Evolutionary conservation across 2,888 invertebrate genomes (phyloP).

Genomic region (Lissocephala sabroskyi): DNA sequence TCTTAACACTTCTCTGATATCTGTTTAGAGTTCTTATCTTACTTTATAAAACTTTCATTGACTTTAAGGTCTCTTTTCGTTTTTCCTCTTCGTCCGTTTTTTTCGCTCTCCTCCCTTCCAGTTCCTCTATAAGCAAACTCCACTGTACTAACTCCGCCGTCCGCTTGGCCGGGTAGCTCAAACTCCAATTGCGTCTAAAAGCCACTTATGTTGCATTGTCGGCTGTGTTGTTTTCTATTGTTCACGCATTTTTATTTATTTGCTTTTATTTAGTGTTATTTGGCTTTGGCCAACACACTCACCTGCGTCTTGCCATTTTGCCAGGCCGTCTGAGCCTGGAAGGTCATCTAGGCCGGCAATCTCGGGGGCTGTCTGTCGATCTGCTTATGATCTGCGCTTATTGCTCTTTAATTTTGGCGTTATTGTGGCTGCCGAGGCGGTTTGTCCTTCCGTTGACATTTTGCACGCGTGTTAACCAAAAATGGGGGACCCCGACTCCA

Average conservation of each 20-base stretch:
- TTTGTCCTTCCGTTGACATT: conserved; percentile 66
- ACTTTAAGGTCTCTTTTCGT: too few species aligned
- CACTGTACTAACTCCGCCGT: too few species aligned
- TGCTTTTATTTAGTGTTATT: conserved; percentile 48
- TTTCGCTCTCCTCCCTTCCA: too few species aligned
- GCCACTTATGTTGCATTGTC: conserved; percentile 46
- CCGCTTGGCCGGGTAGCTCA: too few species aligned
- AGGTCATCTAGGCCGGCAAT: conserved; percentile 34
- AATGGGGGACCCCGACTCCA: neutral
- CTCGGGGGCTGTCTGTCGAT: conserved; percentile 33
- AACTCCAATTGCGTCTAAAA: conserved; percentile 43
- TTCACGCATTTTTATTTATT: conserved; percentile 47
- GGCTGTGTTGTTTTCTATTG: conserved; percentile 37
- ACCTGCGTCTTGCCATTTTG: neutral
- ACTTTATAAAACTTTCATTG: too few species aligned
- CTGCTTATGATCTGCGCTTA: conserved; percentile 57
- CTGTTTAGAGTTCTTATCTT: too few species aligned
- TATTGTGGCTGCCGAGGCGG: conserved; percentile 7
- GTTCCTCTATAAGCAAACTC: too few species aligned
- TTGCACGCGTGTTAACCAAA: conserved; percentile 47
- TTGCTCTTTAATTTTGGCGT: conserved; percentile 20
- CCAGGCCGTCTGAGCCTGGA: conserved; percentile 16
- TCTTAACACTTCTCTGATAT: too few species aligned
- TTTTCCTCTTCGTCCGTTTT: too few species aligned
- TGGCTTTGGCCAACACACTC: conserved; percentile 30